phyloP scores from a whole-genome alignment of 2,797 vertebrate species.

The Cuculus canorus region DNA sequence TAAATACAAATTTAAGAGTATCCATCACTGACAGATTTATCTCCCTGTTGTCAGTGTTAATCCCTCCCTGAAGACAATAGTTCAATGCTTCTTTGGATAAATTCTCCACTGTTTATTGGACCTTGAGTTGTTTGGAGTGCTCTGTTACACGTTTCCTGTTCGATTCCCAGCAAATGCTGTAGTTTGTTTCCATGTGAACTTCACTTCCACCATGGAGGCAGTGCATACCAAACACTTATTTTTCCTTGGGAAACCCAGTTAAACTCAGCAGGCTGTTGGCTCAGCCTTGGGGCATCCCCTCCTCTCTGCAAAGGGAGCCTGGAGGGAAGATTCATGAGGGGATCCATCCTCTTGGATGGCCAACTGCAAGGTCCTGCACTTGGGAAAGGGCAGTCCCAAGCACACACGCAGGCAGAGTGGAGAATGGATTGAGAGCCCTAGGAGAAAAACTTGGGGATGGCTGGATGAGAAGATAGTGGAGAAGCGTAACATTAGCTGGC shows the following conservation, averaged over 20 bases:
- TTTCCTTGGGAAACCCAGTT: not conserved
- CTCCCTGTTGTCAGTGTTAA: not conserved
- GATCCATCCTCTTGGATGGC: too few species aligned
- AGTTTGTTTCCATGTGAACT: not conserved
- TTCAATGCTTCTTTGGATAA: not conserved
- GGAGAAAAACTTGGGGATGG: too few species aligned
- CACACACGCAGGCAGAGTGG: too few species aligned
- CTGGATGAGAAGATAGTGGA: too few species aligned
- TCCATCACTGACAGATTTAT: too few species aligned
- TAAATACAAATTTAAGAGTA: too few species aligned
- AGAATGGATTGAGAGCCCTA: too few species aligned
- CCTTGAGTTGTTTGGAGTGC: fast-evolving
- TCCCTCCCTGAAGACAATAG: not conserved
- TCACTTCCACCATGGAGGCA: too few species aligned
- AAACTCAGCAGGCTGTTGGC: not conserved
- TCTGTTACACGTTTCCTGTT: not conserved
- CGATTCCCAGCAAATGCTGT: not conserved
- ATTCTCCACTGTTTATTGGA: fast-evolving
- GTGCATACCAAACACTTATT: fast-evolving
- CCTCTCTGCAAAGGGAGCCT: too few species aligned
- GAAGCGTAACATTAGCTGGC: too few species aligned
- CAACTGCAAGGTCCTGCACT: too few species aligned
- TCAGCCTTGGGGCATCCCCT: not conserved
- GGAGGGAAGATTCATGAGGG: not conserved
- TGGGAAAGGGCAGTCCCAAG: too few species aligned